Evolutionary conservation across 2,888 invertebrate species (phyloP).

Genomic region (Tridacna gigas): DNA sequence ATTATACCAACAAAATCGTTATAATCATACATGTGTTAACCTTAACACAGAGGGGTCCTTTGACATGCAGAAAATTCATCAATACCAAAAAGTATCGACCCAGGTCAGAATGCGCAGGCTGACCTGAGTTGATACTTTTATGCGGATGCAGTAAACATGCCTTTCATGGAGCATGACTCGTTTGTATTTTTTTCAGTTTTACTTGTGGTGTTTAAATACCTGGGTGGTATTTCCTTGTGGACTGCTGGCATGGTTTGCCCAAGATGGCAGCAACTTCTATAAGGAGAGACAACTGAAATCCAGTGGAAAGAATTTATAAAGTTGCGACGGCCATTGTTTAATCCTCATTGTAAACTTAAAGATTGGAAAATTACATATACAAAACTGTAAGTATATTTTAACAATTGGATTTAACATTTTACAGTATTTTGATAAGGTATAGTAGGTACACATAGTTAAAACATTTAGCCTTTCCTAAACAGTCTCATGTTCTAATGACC

Average conservation of each 20-base stretch:
- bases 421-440: not conserved
- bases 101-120: no score
- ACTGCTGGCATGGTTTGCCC: constrained; percentile 93
- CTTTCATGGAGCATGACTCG: no score
- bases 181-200: constrained; percentile 88
- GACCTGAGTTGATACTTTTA: no score
- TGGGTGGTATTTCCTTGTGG: constrained; percentile 96
- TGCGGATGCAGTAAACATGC: no score
- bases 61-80: no score
- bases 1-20: no score
- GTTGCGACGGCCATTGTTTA: constrained; percentile 94
- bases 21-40: no score
- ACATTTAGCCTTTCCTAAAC: not conserved
- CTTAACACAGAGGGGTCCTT: no score
- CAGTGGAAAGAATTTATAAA: constrained; percentile 93
- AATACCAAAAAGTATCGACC: not conserved
- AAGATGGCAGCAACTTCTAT: constrained; percentile 93
- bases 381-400: constrained; percentile 83
- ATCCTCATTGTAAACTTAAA: constrained; percentile 89
- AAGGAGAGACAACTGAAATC: constrained; percentile 91
- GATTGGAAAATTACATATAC: constrained; percentile 93
- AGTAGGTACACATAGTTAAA: not conserved
- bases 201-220: constrained; percentile 93
- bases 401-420: not conserved
- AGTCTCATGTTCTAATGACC: not conserved